Evolutionary conservation across 2,797 vertebrate genomes (phyloP).

Genomic region (Monodelphis domestica): DNA sequence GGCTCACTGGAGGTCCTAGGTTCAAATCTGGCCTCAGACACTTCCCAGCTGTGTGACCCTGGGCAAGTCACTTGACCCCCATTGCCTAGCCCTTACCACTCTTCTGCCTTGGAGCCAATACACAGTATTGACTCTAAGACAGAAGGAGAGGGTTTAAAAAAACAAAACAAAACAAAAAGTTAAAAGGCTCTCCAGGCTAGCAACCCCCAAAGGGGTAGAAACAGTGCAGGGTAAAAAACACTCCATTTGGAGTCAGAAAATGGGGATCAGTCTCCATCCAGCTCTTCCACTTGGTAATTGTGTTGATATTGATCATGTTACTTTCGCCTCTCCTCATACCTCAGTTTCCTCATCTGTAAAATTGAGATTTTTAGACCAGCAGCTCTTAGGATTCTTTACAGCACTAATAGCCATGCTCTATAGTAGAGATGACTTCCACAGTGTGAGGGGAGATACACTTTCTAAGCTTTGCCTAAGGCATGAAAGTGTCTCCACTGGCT

Average conservation of each 20-base stretch:
- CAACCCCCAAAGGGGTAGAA: not conserved
- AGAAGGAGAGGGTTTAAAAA: too few relatives aligned
- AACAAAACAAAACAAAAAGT: too few relatives aligned
- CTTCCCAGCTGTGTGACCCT: too few relatives aligned
- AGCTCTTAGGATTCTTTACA: not conserved
- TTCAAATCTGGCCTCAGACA: too few relatives aligned
- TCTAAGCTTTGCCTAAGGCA: not conserved
- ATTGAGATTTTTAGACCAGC: not conserved
- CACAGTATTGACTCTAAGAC: too few relatives aligned
- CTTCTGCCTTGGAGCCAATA: too few relatives aligned
- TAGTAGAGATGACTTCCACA: not conserved
- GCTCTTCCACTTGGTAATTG: not conserved
- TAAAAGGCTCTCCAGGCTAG: not conserved
- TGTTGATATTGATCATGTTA: not conserved
- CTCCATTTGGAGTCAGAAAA: not conserved
- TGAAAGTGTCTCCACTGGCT: not conserved
- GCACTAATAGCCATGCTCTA: not conserved
- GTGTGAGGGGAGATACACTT: not conserved
- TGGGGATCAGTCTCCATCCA: not conserved
- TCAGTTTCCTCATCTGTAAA: not conserved
- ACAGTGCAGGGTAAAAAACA: not conserved
- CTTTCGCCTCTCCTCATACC: not conserved
- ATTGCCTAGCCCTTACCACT: too few relatives aligned
- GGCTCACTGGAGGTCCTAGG: too few relatives aligned
- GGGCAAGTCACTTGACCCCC: too few relatives aligned